Conservation (phyloP, 2,888 invertebrate species). For the Eurytoma adleriae region DNA sequence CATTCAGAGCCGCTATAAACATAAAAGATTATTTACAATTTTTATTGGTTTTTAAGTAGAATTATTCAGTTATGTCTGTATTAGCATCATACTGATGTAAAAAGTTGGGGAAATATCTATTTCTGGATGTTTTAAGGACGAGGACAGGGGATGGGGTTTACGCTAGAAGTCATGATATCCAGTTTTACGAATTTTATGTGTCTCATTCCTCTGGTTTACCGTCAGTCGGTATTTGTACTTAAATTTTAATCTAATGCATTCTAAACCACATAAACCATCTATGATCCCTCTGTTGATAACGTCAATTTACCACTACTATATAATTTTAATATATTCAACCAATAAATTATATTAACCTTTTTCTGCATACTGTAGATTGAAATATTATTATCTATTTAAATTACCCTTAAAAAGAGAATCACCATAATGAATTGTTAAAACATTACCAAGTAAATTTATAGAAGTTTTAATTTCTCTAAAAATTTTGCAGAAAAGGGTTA, state of each 20-base stretch:
- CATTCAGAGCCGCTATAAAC: slow-evolving; percentile 61
- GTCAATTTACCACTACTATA: slow-evolving; percentile 32
- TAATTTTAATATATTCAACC: slow-evolving; percentile 30
- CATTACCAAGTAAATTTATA: too few relatives aligned
- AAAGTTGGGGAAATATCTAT: not conserved
- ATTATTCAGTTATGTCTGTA: slow-evolving; percentile 5
- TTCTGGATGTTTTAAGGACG: not conserved
- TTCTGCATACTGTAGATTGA: slow-evolving; percentile 13
- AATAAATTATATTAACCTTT: slow-evolving; percentile 19
- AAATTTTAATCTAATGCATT: slow-evolving; percentile 48
- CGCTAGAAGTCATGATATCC: not conserved
- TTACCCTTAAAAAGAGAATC: too few relatives aligned
- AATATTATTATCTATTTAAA: not conserved
- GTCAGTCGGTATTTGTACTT: slow-evolving; percentile 49
- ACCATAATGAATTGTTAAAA: too few relatives aligned
- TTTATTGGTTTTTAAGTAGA: slow-evolving; percentile 43
- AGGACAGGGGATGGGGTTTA: not conserved
- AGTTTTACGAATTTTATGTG: not conserved
- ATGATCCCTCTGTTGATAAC: slow-evolving; percentile 43
- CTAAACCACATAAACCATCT: slow-evolving; percentile 14
- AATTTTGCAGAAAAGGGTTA: slow-evolving; percentile 43
- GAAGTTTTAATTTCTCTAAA: not conserved
- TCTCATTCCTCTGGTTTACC: slow-evolving; percentile 55
- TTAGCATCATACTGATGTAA: not conserved
- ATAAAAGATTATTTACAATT: slow-evolving; percentile 57